Percentiles rank a stretch among this genome's conserved stretches.
phyloP scores from a whole-genome alignment of 1,140 invertebrate species.

The Hormaphis cornu region DNA sequence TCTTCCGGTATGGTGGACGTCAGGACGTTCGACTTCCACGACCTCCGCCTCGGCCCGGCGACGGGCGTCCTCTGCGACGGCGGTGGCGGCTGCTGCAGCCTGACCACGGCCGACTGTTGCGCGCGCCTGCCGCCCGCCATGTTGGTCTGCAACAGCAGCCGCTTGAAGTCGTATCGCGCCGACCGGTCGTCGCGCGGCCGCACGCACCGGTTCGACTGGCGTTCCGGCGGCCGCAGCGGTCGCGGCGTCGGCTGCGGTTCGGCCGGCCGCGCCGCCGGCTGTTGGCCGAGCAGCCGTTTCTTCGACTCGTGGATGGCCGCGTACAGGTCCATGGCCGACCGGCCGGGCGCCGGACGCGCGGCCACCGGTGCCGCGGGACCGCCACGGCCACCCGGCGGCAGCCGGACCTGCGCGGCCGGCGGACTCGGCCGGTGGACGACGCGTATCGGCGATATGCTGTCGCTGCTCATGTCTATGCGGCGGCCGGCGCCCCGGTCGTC shows the following conservation, averaged over 20 bases:
- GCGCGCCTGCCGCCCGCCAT: slow-evolving; percentile 9
- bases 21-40: slow-evolving; percentile 67
- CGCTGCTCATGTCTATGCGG: slow-evolving; percentile 10
- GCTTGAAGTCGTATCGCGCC: slow-evolving; percentile 14
- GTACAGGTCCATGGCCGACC: slow-evolving; percentile 66
- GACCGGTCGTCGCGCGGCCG: background rate
- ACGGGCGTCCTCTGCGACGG: slow-evolving; percentile 38
- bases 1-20: slow-evolving; percentile 78
- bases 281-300: slow-evolving; percentile 47
- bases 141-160: slow-evolving; percentile 16
- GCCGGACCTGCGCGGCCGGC: background rate
- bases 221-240: background rate
- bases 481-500: slow-evolving; percentile 11
- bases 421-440: too few species aligned
- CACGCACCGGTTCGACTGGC: background rate
- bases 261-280: background rate
- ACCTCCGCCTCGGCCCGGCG: slow-evolving; percentile 19
- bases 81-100: slow-evolving; percentile 43
- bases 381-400: background rate
- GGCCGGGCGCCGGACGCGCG: slow-evolving; percentile 46
- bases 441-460: slow-evolving; percentile 37
- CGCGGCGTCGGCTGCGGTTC: background rate
- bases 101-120: slow-evolving; percentile 39
- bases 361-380: background rate
- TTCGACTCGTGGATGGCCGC: slow-evolving; percentile 69